Conservation (phyloP, 2,797 vertebrate species). For the Halcyon smyrnensis region DNA sequence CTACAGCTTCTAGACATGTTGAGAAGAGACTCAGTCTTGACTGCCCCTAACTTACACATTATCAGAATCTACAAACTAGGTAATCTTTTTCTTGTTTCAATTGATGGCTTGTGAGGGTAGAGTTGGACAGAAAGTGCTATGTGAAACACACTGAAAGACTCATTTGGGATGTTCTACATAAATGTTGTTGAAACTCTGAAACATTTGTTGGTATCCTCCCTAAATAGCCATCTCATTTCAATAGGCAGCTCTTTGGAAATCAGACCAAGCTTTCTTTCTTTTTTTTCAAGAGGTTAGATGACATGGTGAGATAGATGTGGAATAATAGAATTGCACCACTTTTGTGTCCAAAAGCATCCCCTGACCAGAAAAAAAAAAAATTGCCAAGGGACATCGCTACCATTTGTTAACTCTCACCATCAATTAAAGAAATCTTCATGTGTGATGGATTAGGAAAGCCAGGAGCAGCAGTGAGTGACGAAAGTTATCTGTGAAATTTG, state of each 20-base stretch:
- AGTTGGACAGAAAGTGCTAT: neutral
- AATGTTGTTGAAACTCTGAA: neutral
- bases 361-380: neutral
- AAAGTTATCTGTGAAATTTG: neutral
- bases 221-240: neutral
- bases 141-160: neutral
- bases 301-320: neutral
- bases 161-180: neutral
- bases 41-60: neutral
- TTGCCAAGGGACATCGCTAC: neutral
- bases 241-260: neutral
- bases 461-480: neutral
- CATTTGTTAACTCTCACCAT: neutral
- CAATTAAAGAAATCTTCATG: neutral
- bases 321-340: neutral
- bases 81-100: neutral
- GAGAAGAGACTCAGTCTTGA: neutral
- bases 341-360: neutral
- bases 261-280: neutral
- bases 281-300: neutral
- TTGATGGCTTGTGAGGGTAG: neutral
- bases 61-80: neutral
- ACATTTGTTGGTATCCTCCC: neutral
- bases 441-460: neutral
- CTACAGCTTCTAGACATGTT: neutral